Base-by-base conservation (phyloP, 1,140 invertebrate species). In the Pseudobourletiella spinata region DNA sequence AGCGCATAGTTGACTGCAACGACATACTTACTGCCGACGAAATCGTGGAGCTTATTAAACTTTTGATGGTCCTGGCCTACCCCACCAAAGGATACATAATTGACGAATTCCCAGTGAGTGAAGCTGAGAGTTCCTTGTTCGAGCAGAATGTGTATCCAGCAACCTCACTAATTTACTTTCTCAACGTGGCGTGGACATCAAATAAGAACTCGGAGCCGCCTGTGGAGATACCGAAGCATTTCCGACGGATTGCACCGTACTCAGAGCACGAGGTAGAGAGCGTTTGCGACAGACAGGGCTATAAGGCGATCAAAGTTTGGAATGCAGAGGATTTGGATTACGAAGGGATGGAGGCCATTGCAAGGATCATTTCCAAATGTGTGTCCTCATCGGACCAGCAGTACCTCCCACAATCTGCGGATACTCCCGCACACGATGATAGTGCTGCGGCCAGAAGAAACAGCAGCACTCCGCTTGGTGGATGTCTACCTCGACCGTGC, bases 311-410 rank as follows among this genome's bases (percentile, higher is more conserved):
- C 57, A 59, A 59, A 48, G 26, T 59, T 11, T 29, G 43, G 43
- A 59, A 59, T 59, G 26, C 44, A 15, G 57, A 59, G 20, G 57
- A 59, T 48, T 18, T 59, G 24, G 25, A 46, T 42, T 42, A 48
- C 4, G 43, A 48, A 28, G 57, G 44, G 26, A 46, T 46, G 42
- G 4, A 3, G 3, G 48, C 48, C 4, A 51, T 51, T 3, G 28
- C 15, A 11, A 51, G 28, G 15, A 51, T 51, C 14, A 51, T 51
- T 6, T 6, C 15, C 8, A 26, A 51, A 26, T 51, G 48, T 26
- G 28, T 51, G 2, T 15, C 25, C 22, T 15, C 44, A 46, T 46
- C 44, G 18, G 6, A 46, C 18, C 35, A 39, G n/a, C n/a, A n/a
- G n/a, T n/a, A n/a, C n/a, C n/a, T n/a, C n/a, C n/a, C n/a, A n/a